These are phyloP conservation scores for Epistrophe eligans DNA, from an alignment of 2,888 invertebrate species.

Conservation along the genomic window DNA sequence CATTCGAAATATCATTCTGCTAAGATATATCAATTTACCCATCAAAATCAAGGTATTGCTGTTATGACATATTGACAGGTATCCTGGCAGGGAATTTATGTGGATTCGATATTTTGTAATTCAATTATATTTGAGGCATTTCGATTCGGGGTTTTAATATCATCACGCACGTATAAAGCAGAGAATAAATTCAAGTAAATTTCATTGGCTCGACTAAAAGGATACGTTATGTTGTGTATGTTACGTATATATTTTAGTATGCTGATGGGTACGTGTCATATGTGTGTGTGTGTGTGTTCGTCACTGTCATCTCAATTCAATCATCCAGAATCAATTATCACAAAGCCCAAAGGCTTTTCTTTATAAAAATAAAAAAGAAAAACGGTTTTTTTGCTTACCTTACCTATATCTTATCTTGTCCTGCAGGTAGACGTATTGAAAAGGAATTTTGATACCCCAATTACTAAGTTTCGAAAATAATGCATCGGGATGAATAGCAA, in stretches of 20 bases:
- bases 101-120: constrained; percentile 60
- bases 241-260: too few species aligned
- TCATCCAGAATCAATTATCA: background rate
- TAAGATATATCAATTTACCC: constrained; percentile 63
- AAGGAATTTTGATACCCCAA: background rate
- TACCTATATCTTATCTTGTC: background rate
- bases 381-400: background rate
- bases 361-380: background rate
- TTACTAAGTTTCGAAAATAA: background rate
- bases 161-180: constrained; percentile 9
- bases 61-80: constrained; percentile 70
- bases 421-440: background rate
- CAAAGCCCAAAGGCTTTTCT: background rate
- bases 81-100: constrained; percentile 32
- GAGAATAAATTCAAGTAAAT: background rate
- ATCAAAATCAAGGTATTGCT: constrained; percentile 40
- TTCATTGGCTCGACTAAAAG: background rate
- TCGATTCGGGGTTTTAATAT: background rate
- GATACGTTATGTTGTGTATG: background rate
- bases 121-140: constrained; percentile 45
- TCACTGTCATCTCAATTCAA: constrained; percentile 1
- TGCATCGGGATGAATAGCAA: constrained; percentile 4
- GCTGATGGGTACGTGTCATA: too few species aligned
- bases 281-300: background rate
- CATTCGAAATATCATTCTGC: constrained; percentile 33